phyloP scores from a whole-genome alignment of 2,113 vertebrate species.

The Andinoacara biseriatus region DNA sequence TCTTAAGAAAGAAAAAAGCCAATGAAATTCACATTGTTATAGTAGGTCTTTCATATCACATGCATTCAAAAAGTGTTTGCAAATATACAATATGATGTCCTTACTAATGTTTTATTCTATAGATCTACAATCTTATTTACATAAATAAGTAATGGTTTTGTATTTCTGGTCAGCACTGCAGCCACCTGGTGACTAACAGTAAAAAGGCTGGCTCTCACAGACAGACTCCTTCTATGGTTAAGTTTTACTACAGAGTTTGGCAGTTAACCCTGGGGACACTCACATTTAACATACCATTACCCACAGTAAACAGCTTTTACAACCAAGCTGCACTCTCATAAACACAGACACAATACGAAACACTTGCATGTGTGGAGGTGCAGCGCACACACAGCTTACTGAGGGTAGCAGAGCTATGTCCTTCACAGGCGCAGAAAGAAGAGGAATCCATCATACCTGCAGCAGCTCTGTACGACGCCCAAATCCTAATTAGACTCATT shows the following conservation, averaged over 20 bases:
- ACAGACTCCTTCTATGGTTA: constrained; percentile 19
- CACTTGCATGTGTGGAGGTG: background rate
- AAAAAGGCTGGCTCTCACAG: constrained; percentile 6
- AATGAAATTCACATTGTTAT: background rate
- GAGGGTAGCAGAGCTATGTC: constrained; percentile 46
- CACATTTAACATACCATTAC: constrained; percentile 70
- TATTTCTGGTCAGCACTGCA: constrained; percentile 8
- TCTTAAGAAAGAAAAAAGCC: background rate
- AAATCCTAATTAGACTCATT: constrained; percentile 77
- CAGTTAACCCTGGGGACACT: constrained; percentile 56
- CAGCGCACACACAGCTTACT: constrained; percentile 2
- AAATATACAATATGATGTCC: background rate
- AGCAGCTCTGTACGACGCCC: constrained; percentile 50
- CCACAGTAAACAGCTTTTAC: constrained; percentile 64
- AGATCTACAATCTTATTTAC: constrained; percentile 16
- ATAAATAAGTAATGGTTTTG: background rate
- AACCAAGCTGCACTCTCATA: constrained; percentile 32
- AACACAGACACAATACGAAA: constrained; percentile 15
- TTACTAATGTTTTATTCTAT: background rate
- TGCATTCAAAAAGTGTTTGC: background rate
- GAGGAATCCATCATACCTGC: constrained; percentile 72
- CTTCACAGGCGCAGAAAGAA: constrained; percentile 54
- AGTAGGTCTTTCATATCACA: background rate
- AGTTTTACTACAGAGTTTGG: constrained; percentile 51
- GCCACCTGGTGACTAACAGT: constrained; percentile 32